A percentile compares a stretch with the other conserved stretches of the same genome.
Evolutionary conservation across 2,113 vertebrate genomes (phyloP).

Genomic region (Amblyopsis rosae): DNA sequence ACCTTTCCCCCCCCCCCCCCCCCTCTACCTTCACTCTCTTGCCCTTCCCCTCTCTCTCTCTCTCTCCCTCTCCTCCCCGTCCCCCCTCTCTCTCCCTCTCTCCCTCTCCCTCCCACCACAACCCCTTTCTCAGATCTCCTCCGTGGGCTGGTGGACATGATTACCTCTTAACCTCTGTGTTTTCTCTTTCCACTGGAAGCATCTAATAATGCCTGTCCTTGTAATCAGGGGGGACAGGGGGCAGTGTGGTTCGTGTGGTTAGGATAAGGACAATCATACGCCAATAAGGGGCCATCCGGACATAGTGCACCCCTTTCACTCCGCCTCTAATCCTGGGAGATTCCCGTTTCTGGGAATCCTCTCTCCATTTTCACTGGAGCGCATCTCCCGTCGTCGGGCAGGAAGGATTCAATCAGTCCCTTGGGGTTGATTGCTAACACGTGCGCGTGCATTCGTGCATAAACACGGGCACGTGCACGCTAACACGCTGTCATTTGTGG

Average conservation of each 20-base stretch:
- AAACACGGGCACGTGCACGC: not conserved
- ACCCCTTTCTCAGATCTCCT: constrained; percentile 41
- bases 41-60: constrained; percentile 9
- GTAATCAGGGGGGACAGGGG: constrained; percentile 74
- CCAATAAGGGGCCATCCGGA: constrained; percentile 74
- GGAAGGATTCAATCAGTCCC: constrained; percentile 78
- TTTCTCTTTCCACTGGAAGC: constrained; percentile 67
- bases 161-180: constrained; percentile 65
- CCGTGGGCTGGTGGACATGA: constrained; percentile 57
- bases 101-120: not conserved
- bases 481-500: constrained; percentile 26
- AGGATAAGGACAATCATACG: constrained; percentile 78
- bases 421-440: constrained; percentile 75
- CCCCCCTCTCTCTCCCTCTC: constrained; percentile 5
- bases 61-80: too few species aligned
- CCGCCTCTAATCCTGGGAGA: constrained; percentile 71
- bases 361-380: constrained; percentile 69
- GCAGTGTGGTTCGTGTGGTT: constrained; percentile 70
- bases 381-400: constrained; percentile 67
- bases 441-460: not conserved
- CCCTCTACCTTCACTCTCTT: too few species aligned
- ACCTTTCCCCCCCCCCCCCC: too few species aligned
- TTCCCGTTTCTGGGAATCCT: constrained; percentile 61
- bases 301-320: constrained; percentile 46
- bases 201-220: constrained; percentile 71